Base-by-base conservation (phyloP, 2,113 vertebrate species). In the Phoxinus phoxinus region DNA sequence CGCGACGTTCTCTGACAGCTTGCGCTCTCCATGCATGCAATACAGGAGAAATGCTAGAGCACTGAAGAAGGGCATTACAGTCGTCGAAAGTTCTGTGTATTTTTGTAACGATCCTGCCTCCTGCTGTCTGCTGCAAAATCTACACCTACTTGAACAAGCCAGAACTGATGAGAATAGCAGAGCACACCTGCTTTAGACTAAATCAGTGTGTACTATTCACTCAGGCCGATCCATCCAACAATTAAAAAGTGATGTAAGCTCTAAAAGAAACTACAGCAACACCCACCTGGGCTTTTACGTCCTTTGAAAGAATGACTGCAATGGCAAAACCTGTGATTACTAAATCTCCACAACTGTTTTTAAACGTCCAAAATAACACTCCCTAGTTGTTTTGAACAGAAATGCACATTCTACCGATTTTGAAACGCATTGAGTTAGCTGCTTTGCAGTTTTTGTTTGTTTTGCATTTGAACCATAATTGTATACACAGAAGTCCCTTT, bases 11-110 rank as follows among this genome's bases (percentile, higher is more conserved):
- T 48, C 15, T 21, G 37, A 81, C 56, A 61, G 58, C 59, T 65
- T 44, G 78, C 4, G 37, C 78, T 59, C 27, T 73, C 67, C 37
- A 85, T 59, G 88, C 84, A 89, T 84, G 88, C 46, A 59, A 56
- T 59, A 80, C 84, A 21, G 51, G 37, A 56, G 48, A 65, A 65
- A 46, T 53, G 51, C 30, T 35, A 35, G 48, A 25, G 41, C 35
- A 67, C 71, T 53, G 32, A 56, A 48, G 35, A 58, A 81, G 84
- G 53, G 74, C 61, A 69, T 48, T 53, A 32, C 81, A 58, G 35
- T 77, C 21, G 11, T 46, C 59, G 1, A 61, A 65, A 32, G 58
- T 23, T 37, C 17, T 37, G 46, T 76, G 53, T 78, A 59, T 78
- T 58, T 32, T 59, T 78, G 21, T 41, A 79, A 79, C 15, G 23